phyloP scores from a whole-genome alignment of 2,797 vertebrate genomes.

The Hypotaenidia okinawae region DNA sequence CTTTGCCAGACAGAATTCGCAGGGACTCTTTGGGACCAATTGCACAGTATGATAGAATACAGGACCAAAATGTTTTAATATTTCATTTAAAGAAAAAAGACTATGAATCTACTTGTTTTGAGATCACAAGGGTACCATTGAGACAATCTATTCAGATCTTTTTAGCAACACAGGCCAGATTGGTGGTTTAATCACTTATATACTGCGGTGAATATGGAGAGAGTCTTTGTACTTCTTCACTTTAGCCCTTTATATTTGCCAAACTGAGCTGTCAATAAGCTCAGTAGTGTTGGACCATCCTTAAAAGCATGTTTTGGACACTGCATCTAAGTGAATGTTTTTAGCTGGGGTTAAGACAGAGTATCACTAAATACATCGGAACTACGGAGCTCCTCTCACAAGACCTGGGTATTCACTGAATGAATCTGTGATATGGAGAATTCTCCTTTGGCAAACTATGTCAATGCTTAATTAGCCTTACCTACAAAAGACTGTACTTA shows the following conservation, averaged over 20 bases:
- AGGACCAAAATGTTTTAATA: not conserved
- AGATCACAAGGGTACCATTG: not conserved
- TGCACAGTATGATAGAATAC: not conserved
- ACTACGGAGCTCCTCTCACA: not conserved
- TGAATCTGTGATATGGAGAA: not conserved
- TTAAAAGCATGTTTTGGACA: not conserved
- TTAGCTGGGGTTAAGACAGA: not conserved
- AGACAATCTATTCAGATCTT: not conserved
- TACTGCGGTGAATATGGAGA: not conserved
- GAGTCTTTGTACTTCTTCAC: not conserved
- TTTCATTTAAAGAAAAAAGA: not conserved
- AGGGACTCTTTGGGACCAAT: not conserved
- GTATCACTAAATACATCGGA: not conserved
- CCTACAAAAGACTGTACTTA: not conserved
- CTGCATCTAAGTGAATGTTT: not conserved
- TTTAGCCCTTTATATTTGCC: not conserved
- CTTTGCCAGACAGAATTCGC: not conserved
- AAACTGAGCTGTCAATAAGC: not conserved
- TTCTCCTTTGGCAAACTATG: not conserved
- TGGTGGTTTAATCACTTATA: not conserved
- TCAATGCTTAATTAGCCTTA: not conserved
- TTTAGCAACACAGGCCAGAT: not conserved
- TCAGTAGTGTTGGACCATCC: not conserved
- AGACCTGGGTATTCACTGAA: not conserved
- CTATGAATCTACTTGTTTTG: not conserved